These are phyloP conservation scores for Myotis vivesi DNA, from an alignment of 2,797 vertebrate genomes.

Conservation along the genomic window DNA sequence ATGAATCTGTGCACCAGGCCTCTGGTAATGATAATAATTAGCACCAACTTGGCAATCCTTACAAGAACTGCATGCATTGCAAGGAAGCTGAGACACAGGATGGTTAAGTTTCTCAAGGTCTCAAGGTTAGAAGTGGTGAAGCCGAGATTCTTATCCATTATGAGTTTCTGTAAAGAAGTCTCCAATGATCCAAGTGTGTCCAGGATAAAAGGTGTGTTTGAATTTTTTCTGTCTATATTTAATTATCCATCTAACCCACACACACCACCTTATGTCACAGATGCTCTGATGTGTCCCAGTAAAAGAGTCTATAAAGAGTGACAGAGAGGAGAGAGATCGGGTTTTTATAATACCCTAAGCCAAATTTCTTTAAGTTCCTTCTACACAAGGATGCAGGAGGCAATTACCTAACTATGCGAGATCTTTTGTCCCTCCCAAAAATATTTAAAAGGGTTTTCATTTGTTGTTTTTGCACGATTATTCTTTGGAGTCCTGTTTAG, in stretches of 20 bases:
- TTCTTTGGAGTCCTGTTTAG: not conserved
- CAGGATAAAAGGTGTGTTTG: not conserved
- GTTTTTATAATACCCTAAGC: not conserved
- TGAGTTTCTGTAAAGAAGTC: not conserved
- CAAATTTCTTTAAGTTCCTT: not conserved
- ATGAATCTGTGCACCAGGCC: too few relatives aligned
- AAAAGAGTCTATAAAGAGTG: not conserved
- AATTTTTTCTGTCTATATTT: not conserved
- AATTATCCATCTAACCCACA: not conserved
- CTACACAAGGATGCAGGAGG: not conserved
- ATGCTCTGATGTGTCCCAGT: not conserved
- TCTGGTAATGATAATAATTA: not conserved
- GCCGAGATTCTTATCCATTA: not conserved
- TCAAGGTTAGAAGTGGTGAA: not conserved
- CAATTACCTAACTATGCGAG: not conserved
- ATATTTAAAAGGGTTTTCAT: not conserved
- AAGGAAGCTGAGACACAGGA: not conserved
- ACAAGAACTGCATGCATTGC: not conserved
- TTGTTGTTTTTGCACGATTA: not conserved
- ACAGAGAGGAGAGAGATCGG: not conserved
- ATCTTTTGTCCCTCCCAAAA: not conserved
- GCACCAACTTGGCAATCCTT: not conserved
- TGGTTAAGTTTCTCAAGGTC: not conserved
- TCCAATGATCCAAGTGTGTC: not conserved
- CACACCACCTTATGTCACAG: not conserved